phyloP scores from a whole-genome alignment of 2,888 invertebrate genomes.

The Ichneumoninae sp. region DNA sequence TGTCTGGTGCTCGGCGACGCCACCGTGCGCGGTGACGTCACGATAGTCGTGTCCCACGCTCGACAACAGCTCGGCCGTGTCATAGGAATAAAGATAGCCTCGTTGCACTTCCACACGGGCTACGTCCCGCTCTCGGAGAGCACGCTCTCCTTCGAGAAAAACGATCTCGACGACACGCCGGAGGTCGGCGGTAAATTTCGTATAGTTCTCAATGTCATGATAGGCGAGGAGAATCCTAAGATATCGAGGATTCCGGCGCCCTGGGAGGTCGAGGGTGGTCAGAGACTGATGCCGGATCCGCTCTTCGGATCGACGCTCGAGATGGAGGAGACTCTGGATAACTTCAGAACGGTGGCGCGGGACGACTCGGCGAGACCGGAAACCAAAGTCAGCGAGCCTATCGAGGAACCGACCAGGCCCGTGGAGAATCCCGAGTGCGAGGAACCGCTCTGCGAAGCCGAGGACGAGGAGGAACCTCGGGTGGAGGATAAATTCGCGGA shows the following conservation, averaged over 20 bases:
- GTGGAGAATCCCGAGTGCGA: slow-evolving; percentile 29
- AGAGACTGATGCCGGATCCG: slow-evolving; percentile 86
- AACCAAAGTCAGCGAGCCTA: slow-evolving; percentile 8
- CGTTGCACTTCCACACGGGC: slow-evolving; percentile 95
- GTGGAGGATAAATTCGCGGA: slow-evolving; percentile 73
- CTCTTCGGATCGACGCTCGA: slow-evolving; percentile 92
- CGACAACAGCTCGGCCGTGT: slow-evolving; percentile 93
- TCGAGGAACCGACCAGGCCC: slow-evolving; percentile 21
- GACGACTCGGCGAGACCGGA: slow-evolving; percentile 18
- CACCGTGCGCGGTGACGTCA: slow-evolving; percentile 94
- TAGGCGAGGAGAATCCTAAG: slow-evolving; percentile 89
- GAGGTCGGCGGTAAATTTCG: slow-evolving; percentile 89
- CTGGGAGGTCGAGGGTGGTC: slow-evolving; percentile 90
- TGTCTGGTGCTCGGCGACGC: slow-evolving; percentile 84
- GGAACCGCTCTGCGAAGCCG: slow-evolving; percentile 20
- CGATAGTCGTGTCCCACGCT: slow-evolving; percentile 92
- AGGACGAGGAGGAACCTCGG: slow-evolving; percentile 14
- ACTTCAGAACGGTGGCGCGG: slow-evolving; percentile 85
- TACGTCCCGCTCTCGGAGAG: slow-evolving; percentile 91
- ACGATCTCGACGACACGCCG: slow-evolving; percentile 92
- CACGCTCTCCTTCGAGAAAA: slow-evolving; percentile 90
- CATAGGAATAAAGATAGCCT: slow-evolving; percentile 93
- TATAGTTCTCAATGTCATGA: slow-evolving; percentile 89
- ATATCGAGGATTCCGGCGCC: slow-evolving; percentile 89
- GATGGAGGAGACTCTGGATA: slow-evolving; percentile 93